Evolutionary conservation across 2,113 vertebrate genomes (phyloP), one percentile per base, ranked within the genome.

Genomic region (Ia io): DNA sequence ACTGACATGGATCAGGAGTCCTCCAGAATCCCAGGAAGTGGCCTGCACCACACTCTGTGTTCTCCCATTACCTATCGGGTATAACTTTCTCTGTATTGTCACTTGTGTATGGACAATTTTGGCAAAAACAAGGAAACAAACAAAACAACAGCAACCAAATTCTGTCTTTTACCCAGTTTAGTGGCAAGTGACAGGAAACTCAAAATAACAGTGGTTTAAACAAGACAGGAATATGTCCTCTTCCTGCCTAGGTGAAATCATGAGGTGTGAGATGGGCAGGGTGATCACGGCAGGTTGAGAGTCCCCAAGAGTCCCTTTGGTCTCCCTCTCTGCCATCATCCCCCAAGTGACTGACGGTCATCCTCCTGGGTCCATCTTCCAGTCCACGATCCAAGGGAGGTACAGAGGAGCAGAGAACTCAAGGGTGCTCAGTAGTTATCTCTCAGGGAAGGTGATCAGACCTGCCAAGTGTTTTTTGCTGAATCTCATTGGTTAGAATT

Each of bases 181-280:
- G 51, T 22, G 40, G 2, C 17, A 80, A 90, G 42, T 70, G 9
- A 63, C 44, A 88, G 67, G 76, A 91, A 93, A 77, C 11, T 67
- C 18, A 85, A 89, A 86, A 23, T 65, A 82, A 82, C 49, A 67
- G 74, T 59, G 35, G 37, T 65, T 91, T 77, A 37, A 78, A 32
- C 6, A 82, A 53, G 80, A 47, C 9, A 69, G 51, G 88, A 61
- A 65, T 18, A 2, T 8, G 18, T 73, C 76, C 73, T 28, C 90
- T 37, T 47, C 16, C 70, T 23, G n/a, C 71, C 70, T 80, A 9
- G 44, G 59, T 84, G 22, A 70, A 71, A 76, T 84, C 47, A 53
- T 37, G 20, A 25, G 51, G 25, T 47, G 0, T 3, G 25, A 40
- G n/a, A 65, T 37, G 20, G 12, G 6, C 30, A 17, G 14, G 0